Evolutionary conservation across 2,888 invertebrate species (phyloP), one percentile per base, ranked within the genome.

Genomic region (Hyppa rectilinea): DNA sequence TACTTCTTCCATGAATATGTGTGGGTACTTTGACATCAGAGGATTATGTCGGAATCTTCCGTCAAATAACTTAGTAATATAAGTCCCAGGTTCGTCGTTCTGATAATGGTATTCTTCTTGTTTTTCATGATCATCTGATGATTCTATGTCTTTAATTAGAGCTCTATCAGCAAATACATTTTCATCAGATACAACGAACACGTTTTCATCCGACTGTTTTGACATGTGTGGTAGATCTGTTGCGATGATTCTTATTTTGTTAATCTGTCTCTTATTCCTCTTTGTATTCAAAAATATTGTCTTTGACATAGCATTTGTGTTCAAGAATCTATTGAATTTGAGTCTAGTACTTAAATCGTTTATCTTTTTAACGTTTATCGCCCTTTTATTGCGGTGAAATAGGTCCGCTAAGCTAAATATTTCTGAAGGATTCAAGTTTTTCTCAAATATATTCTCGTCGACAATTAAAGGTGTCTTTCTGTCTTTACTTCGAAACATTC

Each of bases 11-110:
- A 92, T 83, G 52, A 95, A 92, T 43, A 95, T 85, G 64, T 95
- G 95, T 2, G 95, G 95, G 63, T 95, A 95, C 85, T 91, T 93
- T 0, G 92, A 90, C 92, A 93, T 93, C 6, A 94, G 81, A 6
- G 86, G 78, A 71, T 90, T 92, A 38, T 91, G 90, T 63, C 90
- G 87, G 0, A 87, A 87, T 78, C 80, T 87, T 23, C 81, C 82
- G 10, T 84, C 81, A 26, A 91, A 92, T 17, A 85, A 29, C 40
- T 85, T 88, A 1, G 69, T 74, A 3, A 64, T 26, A 47, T 84
- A 75, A 10, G 77, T 55, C 5, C 74, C 76, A 1, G 84, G 38
- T 4, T 82, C 82, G 7, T 90, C 87, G 38, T 87, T 71, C 38
- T 87, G 84, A 36, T 89, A 87, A 12, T 86, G 84, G 36, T n/a